phyloP scores from a whole-genome alignment of 2,888 invertebrate genomes.

The Zaprionus bogoriensis region DNA sequence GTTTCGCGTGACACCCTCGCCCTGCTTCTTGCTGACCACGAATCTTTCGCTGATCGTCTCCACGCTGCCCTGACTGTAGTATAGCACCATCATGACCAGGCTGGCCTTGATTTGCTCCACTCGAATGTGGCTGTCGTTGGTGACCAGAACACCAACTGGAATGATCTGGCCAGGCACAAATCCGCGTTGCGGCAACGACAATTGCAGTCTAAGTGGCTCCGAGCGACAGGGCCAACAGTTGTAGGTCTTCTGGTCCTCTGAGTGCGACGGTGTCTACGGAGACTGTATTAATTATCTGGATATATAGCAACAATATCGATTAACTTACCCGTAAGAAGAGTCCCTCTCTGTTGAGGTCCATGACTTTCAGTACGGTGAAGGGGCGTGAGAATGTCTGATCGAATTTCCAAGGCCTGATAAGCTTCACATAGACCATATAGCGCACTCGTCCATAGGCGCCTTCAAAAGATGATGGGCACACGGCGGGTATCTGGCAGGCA shows the following conservation, averaged over 20 bases:
- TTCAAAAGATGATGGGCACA: conserved; percentile 84
- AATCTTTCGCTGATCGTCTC: conserved; percentile 60
- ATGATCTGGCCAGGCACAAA: conserved; percentile 80
- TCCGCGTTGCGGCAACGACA: conserved; percentile 76
- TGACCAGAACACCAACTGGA: conserved; percentile 83
- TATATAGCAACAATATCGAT: background rate
- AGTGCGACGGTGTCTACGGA: conserved; percentile 63
- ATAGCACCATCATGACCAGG: conserved; percentile 71
- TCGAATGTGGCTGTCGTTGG: conserved; percentile 85
- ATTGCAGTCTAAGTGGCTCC: conserved; percentile 66
- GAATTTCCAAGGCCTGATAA: conserved; percentile 93
- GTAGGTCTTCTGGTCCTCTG: conserved; percentile 65
- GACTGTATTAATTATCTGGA: background rate
- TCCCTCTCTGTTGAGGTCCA: conserved; percentile 85
- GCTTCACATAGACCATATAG: conserved; percentile 86
- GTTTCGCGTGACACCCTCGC: conserved; percentile 55
- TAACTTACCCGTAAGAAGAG: conserved; percentile 53
- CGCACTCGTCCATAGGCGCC: conserved; percentile 84
- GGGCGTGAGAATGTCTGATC: conserved; percentile 86
- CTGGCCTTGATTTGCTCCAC: conserved; percentile 78
- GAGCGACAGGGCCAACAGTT: conserved; percentile 77
- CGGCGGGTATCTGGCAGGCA: conserved; percentile 83
- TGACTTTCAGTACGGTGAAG: conserved; percentile 90
- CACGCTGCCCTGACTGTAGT: conserved; percentile 53
- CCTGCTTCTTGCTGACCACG: conserved; percentile 62